Percentiles rank a stretch among this genome's conserved stretches.
Evolutionary conservation across 2,797 vertebrate species (phyloP).

Genomic region (Poeciliopsis gracilis): DNA sequence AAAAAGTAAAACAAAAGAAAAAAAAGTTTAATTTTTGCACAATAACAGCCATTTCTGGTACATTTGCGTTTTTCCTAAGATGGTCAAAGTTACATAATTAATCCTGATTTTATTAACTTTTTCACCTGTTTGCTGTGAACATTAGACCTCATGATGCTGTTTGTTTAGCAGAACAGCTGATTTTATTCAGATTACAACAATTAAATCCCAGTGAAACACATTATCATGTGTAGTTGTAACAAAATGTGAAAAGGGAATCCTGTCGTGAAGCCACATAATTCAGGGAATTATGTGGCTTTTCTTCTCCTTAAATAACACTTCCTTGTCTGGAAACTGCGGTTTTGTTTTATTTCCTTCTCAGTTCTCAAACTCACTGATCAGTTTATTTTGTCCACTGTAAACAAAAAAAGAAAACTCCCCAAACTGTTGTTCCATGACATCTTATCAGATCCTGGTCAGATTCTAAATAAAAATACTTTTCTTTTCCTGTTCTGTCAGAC

Average conservation of each 20-base stretch:
- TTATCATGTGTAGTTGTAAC: background rate
- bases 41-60: background rate
- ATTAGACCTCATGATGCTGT: background rate
- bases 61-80: too few relatives aligned
- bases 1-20: background rate
- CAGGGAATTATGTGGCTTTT: background rate
- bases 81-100: background rate
- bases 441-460: background rate
- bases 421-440: background rate
- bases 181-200: too few relatives aligned
- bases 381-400: background rate
- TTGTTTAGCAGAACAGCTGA: background rate
- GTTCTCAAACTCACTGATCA: background rate
- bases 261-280: background rate
- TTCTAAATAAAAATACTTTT: background rate
- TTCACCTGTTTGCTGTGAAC: background rate
- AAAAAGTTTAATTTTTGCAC: too few relatives aligned
- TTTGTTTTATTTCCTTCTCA: background rate
- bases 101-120: background rate
- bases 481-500: constrained; percentile 38
- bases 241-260: background rate
- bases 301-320: background rate
- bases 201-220: background rate
- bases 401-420: background rate
- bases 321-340: background rate